Base-by-base conservation (phyloP, 2,797 vertebrate genomes). In the Alfaro cultratus region DNA sequence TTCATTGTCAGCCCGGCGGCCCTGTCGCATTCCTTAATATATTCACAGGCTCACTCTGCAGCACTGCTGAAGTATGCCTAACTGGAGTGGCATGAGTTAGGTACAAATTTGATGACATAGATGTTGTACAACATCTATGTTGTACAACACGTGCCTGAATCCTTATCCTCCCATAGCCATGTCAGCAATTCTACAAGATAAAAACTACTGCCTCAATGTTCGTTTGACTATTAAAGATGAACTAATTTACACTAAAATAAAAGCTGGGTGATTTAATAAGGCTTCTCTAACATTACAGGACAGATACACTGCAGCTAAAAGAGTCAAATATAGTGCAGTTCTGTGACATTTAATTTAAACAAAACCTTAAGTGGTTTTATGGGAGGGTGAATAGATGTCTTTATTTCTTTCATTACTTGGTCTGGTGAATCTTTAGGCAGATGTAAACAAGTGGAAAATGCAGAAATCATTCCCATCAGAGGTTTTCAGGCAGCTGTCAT, bases 251-350 rank as follows among this genome's bases (percentile, higher is more conserved):
- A 34, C 81, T 88, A 89, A 87, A 93, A 93, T 91, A 86, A 90
- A 82, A 83, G 67, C 80, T 87, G 75, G 77, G 85, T 86, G 88
- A 90, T 92, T 85, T 73, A 84, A 51, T 21, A 47, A 86, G 55
- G 43, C 55, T 86, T 90, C 92, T 92, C 91, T 91, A 88, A 77
- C 49, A 83, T 53, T 72, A 76, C 79, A 85, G 83, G 87, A 81
- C 75, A 77, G 86, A 85, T 88, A 82, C 87, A 85, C 87, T 64
- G 82, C 91, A 90, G 88, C 91, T 91, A 91, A 93, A 92, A 92
- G 83, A 92, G 90, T 89, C 80, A 86, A 80, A 85, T 71, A 76
- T 76, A 90, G 81, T 80, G n/a, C 73, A 83, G 46, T 75, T 83
- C 81, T 74, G 83, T 86, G 81, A 77, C 85, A 77, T 80, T 85